Evolutionary conservation across 2,113 vertebrate genomes (phyloP).

Genomic region (Eretmochelys imbricata): DNA sequence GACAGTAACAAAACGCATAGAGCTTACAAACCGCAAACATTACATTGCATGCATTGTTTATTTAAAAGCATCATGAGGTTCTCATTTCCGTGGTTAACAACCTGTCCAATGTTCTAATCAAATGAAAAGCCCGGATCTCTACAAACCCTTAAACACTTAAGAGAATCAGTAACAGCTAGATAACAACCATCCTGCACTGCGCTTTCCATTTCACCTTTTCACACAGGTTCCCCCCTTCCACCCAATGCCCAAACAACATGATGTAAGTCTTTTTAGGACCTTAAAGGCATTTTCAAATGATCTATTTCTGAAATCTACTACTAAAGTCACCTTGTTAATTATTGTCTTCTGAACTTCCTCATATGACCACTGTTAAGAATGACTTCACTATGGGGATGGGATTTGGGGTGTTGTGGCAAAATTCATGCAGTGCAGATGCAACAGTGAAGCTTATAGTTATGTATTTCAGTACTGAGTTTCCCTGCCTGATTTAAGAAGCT

Average conservation of each 20-base stretch:
- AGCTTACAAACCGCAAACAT: slow-evolving; percentile 42
- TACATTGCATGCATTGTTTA: neutral
- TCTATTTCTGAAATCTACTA: slow-evolving; percentile 22
- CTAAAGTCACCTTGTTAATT: slow-evolving; percentile 58
- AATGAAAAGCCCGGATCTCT: slow-evolving; percentile 44
- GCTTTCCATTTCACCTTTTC: slow-evolving; percentile 32
- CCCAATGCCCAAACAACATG: neutral
- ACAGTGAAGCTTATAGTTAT: neutral
- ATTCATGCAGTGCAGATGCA: neutral
- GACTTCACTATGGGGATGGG: neutral
- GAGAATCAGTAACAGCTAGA: slow-evolving; percentile 33
- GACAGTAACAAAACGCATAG: slow-evolving; percentile 32
- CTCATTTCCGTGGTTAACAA: slow-evolving; percentile 65
- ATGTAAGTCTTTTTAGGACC: slow-evolving; percentile 43
- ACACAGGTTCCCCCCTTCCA: neutral
- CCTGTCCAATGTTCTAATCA: slow-evolving; percentile 33
- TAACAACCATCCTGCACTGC: slow-evolving; percentile 25
- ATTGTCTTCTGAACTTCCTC: neutral
- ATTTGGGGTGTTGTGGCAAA: neutral
- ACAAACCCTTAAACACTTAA: slow-evolving; percentile 56
- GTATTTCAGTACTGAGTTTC: neutral
- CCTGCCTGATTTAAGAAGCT: neutral
- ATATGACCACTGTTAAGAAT: neutral
- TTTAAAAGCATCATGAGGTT: slow-evolving; percentile 68
- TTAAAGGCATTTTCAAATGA: slow-evolving; percentile 49